Conservation (phyloP, 2,797 vertebrate species). For the Ibycter americanus region DNA sequence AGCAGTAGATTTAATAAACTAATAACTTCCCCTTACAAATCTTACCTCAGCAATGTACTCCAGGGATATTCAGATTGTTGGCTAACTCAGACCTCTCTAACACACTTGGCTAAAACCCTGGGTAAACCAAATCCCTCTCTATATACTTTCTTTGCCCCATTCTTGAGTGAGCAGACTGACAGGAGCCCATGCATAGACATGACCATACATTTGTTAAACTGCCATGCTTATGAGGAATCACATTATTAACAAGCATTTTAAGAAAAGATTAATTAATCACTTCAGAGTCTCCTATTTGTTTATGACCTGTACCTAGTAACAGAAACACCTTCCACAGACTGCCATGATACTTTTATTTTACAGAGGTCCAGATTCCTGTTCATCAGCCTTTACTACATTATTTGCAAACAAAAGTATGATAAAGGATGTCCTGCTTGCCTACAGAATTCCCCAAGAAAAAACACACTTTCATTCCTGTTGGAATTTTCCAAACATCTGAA, state of each 20-base stretch:
- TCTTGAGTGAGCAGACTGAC: neutral
- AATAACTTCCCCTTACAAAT: neutral
- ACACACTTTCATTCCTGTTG: neutral
- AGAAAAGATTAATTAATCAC: neutral
- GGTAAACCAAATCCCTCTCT: neutral
- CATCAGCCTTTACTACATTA: neutral
- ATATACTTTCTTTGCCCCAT: neutral
- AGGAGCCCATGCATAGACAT: neutral
- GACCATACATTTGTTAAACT: neutral
- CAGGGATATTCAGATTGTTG: neutral
- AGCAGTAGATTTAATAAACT: conserved; percentile 14
- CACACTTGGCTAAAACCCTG: neutral
- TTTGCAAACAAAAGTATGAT: neutral
- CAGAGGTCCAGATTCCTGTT: neutral
- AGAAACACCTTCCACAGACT: neutral
- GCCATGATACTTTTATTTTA: neutral
- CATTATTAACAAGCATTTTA: neutral
- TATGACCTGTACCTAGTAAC: neutral
- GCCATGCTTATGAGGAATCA: neutral
- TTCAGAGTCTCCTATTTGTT: neutral
- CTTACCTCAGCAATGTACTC: neutral
- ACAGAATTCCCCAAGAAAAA: neutral
- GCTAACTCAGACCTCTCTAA: neutral
- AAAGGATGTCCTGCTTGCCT: neutral
- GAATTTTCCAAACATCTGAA: neutral